A percentile compares a stretch with the other conserved stretches of the same genome.
Evolutionary conservation across 2,888 invertebrate genomes (phyloP).

Genomic region (Sphaerophoria rueppellii): DNA sequence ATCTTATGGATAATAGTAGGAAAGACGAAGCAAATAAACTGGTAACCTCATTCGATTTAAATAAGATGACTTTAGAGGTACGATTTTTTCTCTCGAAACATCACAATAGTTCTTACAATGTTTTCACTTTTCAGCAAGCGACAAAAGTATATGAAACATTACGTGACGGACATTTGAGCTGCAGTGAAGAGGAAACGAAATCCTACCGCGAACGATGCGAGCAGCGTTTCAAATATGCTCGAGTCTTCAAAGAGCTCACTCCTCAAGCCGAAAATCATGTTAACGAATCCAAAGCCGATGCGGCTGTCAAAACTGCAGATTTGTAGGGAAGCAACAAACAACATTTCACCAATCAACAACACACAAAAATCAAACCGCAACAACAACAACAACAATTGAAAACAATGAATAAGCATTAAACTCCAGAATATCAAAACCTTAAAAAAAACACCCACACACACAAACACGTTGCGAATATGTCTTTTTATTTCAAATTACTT

Average conservation of each 20-base stretch:
- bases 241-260: conserved; percentile 85
- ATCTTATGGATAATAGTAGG: conserved; percentile 87
- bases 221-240: conserved; percentile 90
- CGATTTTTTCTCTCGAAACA: not conserved
- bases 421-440: conserved; percentile 66
- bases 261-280: conserved; percentile 74
- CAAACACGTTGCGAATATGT: conserved; percentile 43
- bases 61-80: conserved; percentile 80
- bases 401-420: conserved; percentile 44
- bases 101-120: conserved; percentile 1
- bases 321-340: conserved; percentile 75
- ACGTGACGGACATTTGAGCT: conserved; percentile 90
- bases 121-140: conserved; percentile 86
- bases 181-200: conserved; percentile 86
- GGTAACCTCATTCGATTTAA: conserved; percentile 84
- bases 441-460: too few relatives aligned
- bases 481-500: conserved; percentile 21
- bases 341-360: conserved; percentile 61
- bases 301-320: conserved; percentile 74
- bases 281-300: conserved; percentile 71
- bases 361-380: conserved; percentile 64
- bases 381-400: conserved; percentile 53
- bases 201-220: conserved; percentile 89
- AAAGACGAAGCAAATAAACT: conserved; percentile 86
- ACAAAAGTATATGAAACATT: conserved; percentile 90